Conservation (phyloP, 2,113 vertebrate genomes). For the Megaceryle torquata region DNA sequence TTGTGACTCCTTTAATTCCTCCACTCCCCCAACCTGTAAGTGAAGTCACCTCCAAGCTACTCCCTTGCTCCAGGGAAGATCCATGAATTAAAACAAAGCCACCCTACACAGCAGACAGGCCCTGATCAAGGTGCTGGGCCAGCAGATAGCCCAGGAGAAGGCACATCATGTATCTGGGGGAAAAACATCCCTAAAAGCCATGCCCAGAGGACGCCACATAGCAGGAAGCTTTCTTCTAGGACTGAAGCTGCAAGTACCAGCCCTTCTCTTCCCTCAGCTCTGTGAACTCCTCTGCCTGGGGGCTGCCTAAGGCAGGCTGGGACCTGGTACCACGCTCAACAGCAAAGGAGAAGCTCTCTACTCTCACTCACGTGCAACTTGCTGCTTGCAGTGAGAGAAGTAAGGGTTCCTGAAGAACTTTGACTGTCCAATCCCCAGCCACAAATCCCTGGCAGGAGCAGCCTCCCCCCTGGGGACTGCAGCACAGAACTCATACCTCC, state of each 20-base stretch:
- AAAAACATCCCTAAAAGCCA: background rate
- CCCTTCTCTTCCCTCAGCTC: background rate
- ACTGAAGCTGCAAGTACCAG: background rate
- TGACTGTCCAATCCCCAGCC: background rate
- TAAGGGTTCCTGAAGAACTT: background rate
- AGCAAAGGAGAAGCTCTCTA: background rate
- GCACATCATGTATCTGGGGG: background rate
- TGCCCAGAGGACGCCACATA: background rate
- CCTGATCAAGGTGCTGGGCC: background rate
- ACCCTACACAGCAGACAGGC: background rate
- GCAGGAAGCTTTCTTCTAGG: background rate
- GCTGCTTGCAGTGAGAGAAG: background rate
- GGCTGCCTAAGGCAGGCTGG: background rate
- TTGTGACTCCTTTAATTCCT: background rate
- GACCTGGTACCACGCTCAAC: background rate
- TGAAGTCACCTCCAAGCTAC: background rate
- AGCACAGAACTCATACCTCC: background rate
- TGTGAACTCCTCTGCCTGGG: background rate
- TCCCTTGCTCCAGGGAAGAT: background rate
- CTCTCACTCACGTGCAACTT: background rate
- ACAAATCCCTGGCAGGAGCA: background rate
- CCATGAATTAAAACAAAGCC: background rate
- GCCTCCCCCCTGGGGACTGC: background rate
- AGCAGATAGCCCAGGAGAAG: background rate
- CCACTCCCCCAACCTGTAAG: background rate